phyloP scores from a whole-genome alignment of 2,888 invertebrate species.

The Apodemia duryi region DNA sequence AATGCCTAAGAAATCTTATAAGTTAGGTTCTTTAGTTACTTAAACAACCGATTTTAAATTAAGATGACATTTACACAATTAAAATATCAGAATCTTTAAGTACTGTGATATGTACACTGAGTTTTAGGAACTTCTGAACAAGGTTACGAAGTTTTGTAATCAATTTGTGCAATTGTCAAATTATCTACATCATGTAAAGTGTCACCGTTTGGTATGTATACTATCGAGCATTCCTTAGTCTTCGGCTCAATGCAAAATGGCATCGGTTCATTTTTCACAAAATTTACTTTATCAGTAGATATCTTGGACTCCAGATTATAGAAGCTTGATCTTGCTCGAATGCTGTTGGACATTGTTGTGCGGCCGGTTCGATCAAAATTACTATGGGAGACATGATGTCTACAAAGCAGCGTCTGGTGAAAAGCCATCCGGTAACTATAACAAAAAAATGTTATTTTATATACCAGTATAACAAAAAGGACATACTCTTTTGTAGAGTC shows the following conservation, averaged over 20 bases:
- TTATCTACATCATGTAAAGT: neutral
- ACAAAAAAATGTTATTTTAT: neutral
- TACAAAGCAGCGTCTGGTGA: constrained; percentile 84
- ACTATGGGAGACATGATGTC: constrained; percentile 60
- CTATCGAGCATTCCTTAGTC: constrained; percentile 31
- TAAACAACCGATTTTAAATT: neutral
- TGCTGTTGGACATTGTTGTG: constrained; percentile 51
- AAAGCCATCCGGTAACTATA: constrained; percentile 87
- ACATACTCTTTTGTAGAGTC: no score
- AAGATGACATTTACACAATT: neutral
- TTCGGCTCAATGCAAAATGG: constrained; percentile 46
- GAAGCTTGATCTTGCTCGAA: constrained; percentile 36
- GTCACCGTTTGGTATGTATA: constrained; percentile 5
- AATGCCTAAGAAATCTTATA: no score
- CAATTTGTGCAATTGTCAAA: neutral
- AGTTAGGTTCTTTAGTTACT: no score
- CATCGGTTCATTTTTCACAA: constrained; percentile 50
- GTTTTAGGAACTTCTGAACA: no score
- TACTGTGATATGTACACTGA: neutral
- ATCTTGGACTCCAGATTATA: constrained; percentile 48
- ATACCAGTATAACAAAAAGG: no score
- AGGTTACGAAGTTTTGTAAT: neutral
- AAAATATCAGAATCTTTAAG: neutral
- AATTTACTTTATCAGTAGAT: constrained; percentile 55
- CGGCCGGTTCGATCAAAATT: constrained; percentile 75